These are phyloP conservation scores for Gymnocypris eckloni DNA, from an alignment of 2,797 vertebrate species.

Conservation along the genomic window DNA sequence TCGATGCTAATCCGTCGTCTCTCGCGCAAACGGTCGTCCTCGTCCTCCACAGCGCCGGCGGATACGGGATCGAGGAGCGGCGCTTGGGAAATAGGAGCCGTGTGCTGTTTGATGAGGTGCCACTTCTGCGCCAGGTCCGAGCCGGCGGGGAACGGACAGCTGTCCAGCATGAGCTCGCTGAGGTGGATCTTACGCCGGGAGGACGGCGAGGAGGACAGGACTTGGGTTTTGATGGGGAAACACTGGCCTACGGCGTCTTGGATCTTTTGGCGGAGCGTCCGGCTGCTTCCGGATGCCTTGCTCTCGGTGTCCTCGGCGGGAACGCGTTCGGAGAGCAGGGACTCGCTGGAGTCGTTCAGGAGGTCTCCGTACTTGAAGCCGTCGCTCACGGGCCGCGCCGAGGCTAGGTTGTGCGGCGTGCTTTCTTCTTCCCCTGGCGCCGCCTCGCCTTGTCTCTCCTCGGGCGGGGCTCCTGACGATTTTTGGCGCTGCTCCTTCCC, in stretches of 20 bases:
- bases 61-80: constrained; percentile 69
- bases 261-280: constrained; percentile 84
- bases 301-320: constrained; percentile 68
- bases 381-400: constrained; percentile 79
- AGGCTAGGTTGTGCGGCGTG: constrained; percentile 63
- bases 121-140: constrained; percentile 87
- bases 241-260: constrained; percentile 87
- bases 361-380: constrained; percentile 83
- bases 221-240: constrained; percentile 81
- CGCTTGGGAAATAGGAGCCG: constrained; percentile 81
- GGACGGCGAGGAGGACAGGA: constrained; percentile 40
- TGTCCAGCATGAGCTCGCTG: constrained; percentile 86
- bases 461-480: too few relatives aligned
- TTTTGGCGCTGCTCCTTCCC: too few relatives aligned
- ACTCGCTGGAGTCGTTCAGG: constrained; percentile 67
- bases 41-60: constrained; percentile 75
- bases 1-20: constrained; percentile 85
- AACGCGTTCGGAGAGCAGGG: constrained; percentile 64
- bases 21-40: constrained; percentile 83
- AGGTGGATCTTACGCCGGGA: constrained; percentile 83
- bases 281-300: constrained; percentile 73
- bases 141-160: constrained; percentile 84
- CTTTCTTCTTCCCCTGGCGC: constrained; percentile 78
- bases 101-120: constrained; percentile 89
- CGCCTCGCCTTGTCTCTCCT: constrained; percentile 79